Percentiles rank a stretch among this genome's conserved stretches.
phyloP scores from a whole-genome alignment of 2,113 vertebrate genomes.

The Cranoglanis bouderius region DNA sequence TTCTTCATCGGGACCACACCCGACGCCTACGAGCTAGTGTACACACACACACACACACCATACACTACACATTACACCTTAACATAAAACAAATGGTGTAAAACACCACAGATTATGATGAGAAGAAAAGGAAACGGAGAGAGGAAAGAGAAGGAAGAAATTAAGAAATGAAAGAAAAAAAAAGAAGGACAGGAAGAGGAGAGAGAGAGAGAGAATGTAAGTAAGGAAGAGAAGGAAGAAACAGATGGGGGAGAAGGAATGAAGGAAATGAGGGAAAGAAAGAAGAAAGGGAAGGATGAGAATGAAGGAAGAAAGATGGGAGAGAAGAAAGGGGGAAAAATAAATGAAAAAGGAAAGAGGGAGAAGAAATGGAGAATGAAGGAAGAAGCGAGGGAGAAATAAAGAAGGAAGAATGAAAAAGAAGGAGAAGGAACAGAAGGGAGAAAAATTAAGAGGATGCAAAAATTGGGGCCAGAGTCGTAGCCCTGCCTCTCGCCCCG shows the following conservation, averaged over 20 bases:
- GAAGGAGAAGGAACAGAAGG: no score
- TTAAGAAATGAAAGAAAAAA: no score
- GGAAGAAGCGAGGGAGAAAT: not conserved
- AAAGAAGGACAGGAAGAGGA: no score
- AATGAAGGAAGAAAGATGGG: not conserved
- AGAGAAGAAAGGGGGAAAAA: not conserved
- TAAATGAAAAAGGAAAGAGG: not conserved
- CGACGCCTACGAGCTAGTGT: conserved; percentile 93
- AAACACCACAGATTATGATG: not conserved
- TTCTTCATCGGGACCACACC: conserved; percentile 98
- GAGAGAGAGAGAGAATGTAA: no score
- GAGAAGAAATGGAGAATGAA: not conserved
- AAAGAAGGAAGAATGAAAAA: no score
- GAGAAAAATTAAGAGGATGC: not conserved
- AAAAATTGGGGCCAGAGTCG: no score
- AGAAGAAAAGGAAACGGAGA: not conserved
- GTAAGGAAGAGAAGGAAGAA: no score
- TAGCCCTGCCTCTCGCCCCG: no score
- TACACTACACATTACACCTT: not conserved
- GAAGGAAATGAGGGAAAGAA: no score
- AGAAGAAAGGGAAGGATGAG: no score
- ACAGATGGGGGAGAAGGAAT: no score
- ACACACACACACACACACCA: conserved; percentile 60
- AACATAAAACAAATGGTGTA: not conserved
- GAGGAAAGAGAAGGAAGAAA: no score